Conservation (phyloP, 2,113 vertebrate species). For the Micromys minutus region DNA sequence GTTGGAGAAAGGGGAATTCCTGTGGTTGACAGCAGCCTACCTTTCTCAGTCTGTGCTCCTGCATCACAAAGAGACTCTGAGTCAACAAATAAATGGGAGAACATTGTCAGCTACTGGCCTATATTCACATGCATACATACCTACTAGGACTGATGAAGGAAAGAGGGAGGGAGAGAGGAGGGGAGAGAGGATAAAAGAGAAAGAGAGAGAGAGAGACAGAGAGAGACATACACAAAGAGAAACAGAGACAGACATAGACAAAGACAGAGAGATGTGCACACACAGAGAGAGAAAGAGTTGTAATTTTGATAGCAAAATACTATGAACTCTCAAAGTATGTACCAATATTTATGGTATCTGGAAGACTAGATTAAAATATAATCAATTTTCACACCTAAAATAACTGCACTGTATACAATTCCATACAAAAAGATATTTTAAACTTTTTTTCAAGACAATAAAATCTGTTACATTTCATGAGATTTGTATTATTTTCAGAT, state of each 20-base stretch:
- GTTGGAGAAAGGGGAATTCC: no score
- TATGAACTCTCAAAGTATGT: background rate
- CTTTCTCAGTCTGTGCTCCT: background rate
- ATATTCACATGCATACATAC: background rate
- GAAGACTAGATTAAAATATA: conserved; percentile 15
- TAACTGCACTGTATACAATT: background rate
- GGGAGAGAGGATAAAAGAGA: background rate
- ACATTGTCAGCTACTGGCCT: background rate
- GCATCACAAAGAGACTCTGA: background rate
- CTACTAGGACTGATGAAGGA: background rate
- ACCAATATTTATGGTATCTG: background rate
- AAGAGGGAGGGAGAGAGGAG: no score
- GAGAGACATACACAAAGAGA: background rate
- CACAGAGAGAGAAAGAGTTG: background rate
- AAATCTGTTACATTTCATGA: conserved; percentile 25
- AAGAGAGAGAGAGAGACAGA: background rate
- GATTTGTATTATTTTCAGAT: conserved; percentile 15
- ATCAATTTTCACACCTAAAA: conserved; percentile 18
- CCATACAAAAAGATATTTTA: background rate
- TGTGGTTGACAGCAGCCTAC: no score
- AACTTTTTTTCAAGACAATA: conserved; percentile 34
- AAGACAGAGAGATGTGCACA: no score
- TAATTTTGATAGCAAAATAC: background rate
- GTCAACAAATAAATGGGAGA: background rate
- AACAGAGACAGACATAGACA: background rate